These are phyloP conservation scores for Andrena fulva DNA, from an alignment of 2,888 invertebrate genomes.

Conservation along the genomic window DNA sequence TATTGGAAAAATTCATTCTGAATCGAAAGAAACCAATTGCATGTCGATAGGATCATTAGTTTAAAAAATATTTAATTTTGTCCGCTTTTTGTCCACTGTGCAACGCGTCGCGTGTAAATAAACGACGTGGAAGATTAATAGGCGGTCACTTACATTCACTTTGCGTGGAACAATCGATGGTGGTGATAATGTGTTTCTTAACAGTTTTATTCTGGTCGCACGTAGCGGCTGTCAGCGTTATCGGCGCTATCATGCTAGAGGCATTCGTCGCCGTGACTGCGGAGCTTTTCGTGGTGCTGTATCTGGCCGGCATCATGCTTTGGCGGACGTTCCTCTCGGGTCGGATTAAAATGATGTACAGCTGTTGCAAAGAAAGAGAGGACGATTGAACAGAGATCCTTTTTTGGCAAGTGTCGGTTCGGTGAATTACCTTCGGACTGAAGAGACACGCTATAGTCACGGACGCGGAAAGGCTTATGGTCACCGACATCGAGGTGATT, in stretches of 20 bases:
- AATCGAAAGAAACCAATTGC: too few relatives aligned
- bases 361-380: conserved; percentile 84
- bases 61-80: too few relatives aligned
- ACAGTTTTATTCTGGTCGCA: conserved; percentile 89
- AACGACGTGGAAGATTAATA: not conserved
- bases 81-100: too few relatives aligned
- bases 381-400: not conserved
- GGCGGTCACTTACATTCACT: conserved; percentile 80
- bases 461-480: conserved; percentile 96
- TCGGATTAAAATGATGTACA: conserved; percentile 95
- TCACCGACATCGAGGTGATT: conserved; percentile 97
- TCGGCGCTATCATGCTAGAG: conserved; percentile 89
- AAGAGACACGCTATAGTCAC: conserved; percentile 97
- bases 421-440: conserved; percentile 93
- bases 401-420: not conserved
- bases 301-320: conserved; percentile 92
- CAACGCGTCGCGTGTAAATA: too few relatives aligned
- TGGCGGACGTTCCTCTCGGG: conserved; percentile 96
- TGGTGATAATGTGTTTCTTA: conserved; percentile 86
- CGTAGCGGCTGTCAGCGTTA: conserved; percentile 89
- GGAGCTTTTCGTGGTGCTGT: conserved; percentile 88
- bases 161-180: conserved; percentile 82
- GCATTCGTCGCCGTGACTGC: conserved; percentile 87
- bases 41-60: too few relatives aligned
- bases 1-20: too few relatives aligned